These are phyloP conservation scores for Ahaetulla prasina DNA, from an alignment of 2,113 vertebrate species.

Conservation along the genomic window DNA sequence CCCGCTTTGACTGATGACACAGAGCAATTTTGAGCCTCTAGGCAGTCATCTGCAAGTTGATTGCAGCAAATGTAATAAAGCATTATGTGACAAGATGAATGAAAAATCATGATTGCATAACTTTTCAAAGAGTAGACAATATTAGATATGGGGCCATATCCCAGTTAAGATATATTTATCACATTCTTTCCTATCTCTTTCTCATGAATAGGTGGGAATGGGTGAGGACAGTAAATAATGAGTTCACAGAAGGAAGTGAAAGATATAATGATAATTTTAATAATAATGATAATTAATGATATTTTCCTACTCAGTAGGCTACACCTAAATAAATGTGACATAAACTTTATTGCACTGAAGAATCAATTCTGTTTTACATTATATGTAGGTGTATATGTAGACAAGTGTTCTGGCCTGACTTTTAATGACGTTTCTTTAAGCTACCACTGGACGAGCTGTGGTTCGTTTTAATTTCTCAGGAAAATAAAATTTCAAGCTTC, in stretches of 20 bases:
- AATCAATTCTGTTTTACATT: neutral
- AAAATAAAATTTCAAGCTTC: neutral
- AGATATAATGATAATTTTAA: neutral
- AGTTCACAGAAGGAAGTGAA: neutral
- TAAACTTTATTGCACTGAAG: neutral
- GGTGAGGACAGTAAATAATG: neutral
- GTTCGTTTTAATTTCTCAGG: neutral
- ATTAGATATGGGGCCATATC: neutral
- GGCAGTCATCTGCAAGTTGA: neutral
- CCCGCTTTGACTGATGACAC: neutral
- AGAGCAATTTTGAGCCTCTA: neutral
- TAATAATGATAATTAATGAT: neutral
- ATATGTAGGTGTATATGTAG: neutral
- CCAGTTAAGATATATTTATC: neutral
- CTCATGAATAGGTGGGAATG: neutral
- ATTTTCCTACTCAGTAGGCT: neutral
- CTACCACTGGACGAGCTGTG: neutral
- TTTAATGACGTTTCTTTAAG: neutral
- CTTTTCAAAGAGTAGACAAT: neutral
- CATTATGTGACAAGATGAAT: neutral
- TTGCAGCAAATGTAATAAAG: neutral
- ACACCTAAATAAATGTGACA: neutral
- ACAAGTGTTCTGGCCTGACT: neutral
- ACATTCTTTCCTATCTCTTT: neutral
- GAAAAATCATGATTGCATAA: neutral